phyloP scores from a whole-genome alignment of 2,113 vertebrate genomes.

The Limanda limanda region DNA sequence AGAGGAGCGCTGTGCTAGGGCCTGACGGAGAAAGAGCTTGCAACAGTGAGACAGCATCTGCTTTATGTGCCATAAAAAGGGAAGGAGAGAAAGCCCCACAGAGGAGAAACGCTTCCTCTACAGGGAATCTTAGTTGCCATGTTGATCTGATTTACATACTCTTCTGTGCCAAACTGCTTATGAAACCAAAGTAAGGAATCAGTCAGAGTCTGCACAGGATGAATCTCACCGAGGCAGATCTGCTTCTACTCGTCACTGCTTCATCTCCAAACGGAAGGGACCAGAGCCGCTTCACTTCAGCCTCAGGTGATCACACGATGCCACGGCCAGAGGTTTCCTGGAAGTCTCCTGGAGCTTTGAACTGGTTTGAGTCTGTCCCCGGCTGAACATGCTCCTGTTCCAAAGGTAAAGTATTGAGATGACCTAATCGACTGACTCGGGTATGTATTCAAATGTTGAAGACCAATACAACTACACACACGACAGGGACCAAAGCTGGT shows the following conservation, averaged over 20 bases:
- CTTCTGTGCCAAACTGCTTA: constrained; percentile 38
- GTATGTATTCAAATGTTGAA: constrained; percentile 54
- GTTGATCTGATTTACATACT: constrained; percentile 42
- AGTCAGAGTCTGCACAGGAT: constrained; percentile 56
- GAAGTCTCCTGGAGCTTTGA: constrained; percentile 6
- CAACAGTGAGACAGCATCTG: constrained; percentile 13
- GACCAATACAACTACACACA: not conserved
- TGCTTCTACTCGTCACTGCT: constrained; percentile 6
- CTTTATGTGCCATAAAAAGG: constrained; percentile 47
- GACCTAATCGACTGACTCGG: constrained; percentile 3
- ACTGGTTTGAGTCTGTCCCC: constrained; percentile 23
- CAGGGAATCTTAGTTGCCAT: constrained; percentile 44
- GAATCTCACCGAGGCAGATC: not conserved
- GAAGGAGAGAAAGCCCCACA: constrained; percentile 49
- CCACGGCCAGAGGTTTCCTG: not conserved
- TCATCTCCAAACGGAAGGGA: constrained; percentile 12
- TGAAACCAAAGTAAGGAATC: constrained; percentile 39
- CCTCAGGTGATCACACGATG: not conserved
- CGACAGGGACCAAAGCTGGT: not conserved
- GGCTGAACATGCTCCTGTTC: not conserved
- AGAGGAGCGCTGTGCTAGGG: constrained; percentile 49
- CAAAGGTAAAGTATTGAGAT: constrained; percentile 60
- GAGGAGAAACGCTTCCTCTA: constrained; percentile 31
- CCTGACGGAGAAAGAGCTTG: constrained; percentile 37
- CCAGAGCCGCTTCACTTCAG: not conserved